Evolutionary conservation across 2,113 vertebrate species (phyloP), one percentile per base, ranked within the genome.

Genomic region (Triplophysa tibetana): DNA sequence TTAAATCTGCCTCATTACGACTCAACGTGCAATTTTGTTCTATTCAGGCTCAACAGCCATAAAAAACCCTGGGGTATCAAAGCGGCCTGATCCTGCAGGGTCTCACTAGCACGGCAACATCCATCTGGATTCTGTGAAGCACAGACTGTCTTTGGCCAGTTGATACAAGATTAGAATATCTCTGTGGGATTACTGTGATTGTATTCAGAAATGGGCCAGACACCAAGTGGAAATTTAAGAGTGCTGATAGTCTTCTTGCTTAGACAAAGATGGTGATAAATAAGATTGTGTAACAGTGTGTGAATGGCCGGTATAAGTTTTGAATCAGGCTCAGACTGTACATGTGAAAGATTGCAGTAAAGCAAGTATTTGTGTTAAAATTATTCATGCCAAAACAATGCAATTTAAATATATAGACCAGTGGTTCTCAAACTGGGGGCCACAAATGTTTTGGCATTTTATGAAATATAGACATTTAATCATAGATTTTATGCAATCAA

Each of bases 201-300:
- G 23, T 63, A 48, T 63, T 75, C 16, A 75, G 73, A 75, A n/a
- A 75, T 29, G 60, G 58, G 62, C 58, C 72, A 74, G 56, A 74
- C 54, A 38, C 23, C 41, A n/a, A 14, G 62, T 83, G 83, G 50
- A 58, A 78, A 72, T 21, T 73, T 62, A n/a, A 12, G 70, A 74
- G 56, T 33, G 65, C n/a, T 75, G 58, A 62, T 62, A 62, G 45
- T 45, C n/a, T 75, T 9, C 38, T 45, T 8, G 33, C 24, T 75
- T 48, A 63, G 38, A 63, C 38, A 54, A 81, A 86, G 81, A 86
- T 77, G 76, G 81, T 65, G 50, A 80, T 74, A 87, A 88, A 91
- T 91, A 83, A 87, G 88, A 87, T 83, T 83, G 87, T 77, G 72
- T 88, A 89, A 90, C 90, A 84, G 82, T 85, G 86, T 87, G 86